These are phyloP conservation scores for Azemiops feae DNA, from an alignment of 2,113 vertebrate genomes.

Conservation along the genomic window DNA sequence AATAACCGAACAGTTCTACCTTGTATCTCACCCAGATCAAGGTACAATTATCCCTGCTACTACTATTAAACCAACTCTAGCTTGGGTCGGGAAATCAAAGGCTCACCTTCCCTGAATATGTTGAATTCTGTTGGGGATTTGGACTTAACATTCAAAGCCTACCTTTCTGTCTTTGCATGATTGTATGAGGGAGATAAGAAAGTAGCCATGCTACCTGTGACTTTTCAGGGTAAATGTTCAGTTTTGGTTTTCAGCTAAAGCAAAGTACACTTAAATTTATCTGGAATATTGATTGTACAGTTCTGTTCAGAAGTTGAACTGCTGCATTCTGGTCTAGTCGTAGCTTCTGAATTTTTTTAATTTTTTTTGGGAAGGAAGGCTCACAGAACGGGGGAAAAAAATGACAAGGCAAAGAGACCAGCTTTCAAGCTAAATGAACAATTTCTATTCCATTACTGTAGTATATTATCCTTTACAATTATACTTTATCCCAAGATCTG, in stretches of 20 bases:
- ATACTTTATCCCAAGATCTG: constrained; percentile 39
- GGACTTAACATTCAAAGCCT: neutral
- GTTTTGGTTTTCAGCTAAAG: neutral
- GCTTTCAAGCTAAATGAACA: neutral
- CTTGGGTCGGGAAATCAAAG: neutral
- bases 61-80: neutral
- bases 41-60: neutral
- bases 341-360: neutral
- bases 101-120: neutral
- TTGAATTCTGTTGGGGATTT: neutral
- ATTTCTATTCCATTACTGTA: constrained; percentile 33
- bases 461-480: constrained; percentile 43
- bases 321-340: too few species aligned
- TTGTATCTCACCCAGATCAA: neutral
- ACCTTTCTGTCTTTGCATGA: neutral
- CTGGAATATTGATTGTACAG: neutral
- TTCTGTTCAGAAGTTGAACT: neutral
- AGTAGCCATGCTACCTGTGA: neutral
- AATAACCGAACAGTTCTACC: neutral
- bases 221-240: neutral
- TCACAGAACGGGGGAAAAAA: neutral
- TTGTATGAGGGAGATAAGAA: neutral
- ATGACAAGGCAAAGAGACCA: constrained; percentile 8
- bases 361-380: neutral
- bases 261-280: too few species aligned